Evolutionary conservation across 2,113 vertebrate genomes (phyloP), one percentile per base, ranked within the genome.

Genomic region (Xyliphius kryptos): DNA sequence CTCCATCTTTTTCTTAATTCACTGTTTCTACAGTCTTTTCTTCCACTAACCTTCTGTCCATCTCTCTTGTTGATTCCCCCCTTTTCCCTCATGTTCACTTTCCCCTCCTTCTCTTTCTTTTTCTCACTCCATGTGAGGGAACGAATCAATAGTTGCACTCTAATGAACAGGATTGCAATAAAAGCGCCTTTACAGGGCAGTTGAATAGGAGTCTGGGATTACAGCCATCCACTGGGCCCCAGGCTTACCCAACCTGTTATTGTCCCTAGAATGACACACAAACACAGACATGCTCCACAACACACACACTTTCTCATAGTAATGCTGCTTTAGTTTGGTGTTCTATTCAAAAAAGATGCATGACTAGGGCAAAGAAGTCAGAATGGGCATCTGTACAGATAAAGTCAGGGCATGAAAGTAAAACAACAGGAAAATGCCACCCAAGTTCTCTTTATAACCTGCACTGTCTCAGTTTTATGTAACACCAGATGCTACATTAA

Each of bases 171-270:
- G 61, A 69, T 62, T 71, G 66, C 63, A 56, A 75, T 79, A 76
- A 85, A 80, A 76, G 62, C 69, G 9, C 63, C 66, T 81, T 81
- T 74, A 66, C 64, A 63, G n/a, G n/a, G n/a, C 71, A 61, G 61
- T 52, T 83, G 77, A 84, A 86, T 78, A 59, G 64, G 69, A 76
- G 74, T 79, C 72, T 80, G 72, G 78, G 81, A 79, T 77, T 76
- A 73, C 58, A 64, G 61, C 57, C 55, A 68, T 74, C 75, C 66
- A 56, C 69, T 71, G 66, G 58, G 59, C 36, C 59, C 44, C 59
- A 47, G 49, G 57, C 56, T 63, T n/a, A n/a, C n/a, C n/a, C n/a
- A n/a, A n/a, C n/a, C n/a, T 50, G 54, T 63, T 63, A 41, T 50
- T 38, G 36, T 55, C 54, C 43, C n/a, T 13, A 44, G 49, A 63